Percentiles rank a stretch among this genome's conserved stretches.
These are phyloP conservation scores for Gymnocypris eckloni DNA, from an alignment of 2,797 vertebrate genomes.

Conservation along the genomic window DNA sequence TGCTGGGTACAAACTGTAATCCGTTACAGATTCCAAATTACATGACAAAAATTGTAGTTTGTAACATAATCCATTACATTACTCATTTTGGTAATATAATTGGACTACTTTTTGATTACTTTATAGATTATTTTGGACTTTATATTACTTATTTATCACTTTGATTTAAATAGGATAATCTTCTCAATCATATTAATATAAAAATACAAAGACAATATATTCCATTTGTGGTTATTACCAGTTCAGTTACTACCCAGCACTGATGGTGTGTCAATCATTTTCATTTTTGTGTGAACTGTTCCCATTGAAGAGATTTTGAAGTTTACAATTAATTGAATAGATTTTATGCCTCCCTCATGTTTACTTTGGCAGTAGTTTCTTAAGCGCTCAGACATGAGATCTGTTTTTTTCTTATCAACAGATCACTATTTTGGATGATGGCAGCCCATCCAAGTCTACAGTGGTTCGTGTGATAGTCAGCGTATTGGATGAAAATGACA, in stretches of 20 bases:
- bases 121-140: too few species aligned
- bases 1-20: background rate
- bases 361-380: conserved; percentile 18
- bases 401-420: conserved; percentile 56
- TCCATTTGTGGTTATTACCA: background rate
- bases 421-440: conserved; percentile 84
- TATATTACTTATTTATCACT: background rate
- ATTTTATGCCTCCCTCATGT: background rate
- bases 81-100: too few species aligned
- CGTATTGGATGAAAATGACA: conserved; percentile 88
- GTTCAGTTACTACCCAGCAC: background rate
- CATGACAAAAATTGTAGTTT: background rate
- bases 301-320: background rate
- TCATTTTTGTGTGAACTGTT: background rate
- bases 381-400: background rate
- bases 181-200: background rate
- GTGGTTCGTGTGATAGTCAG: conserved; percentile 80
- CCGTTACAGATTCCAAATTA: background rate
- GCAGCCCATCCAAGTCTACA: conserved; percentile 77
- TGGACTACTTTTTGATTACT: too few species aligned
- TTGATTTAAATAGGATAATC: background rate
- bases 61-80: background rate
- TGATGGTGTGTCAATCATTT: background rate
- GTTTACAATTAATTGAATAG: background rate
- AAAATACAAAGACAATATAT: background rate